phyloP scores from a whole-genome alignment of 1,140 invertebrate genomes.

The Steinernema feltiae region DNA sequence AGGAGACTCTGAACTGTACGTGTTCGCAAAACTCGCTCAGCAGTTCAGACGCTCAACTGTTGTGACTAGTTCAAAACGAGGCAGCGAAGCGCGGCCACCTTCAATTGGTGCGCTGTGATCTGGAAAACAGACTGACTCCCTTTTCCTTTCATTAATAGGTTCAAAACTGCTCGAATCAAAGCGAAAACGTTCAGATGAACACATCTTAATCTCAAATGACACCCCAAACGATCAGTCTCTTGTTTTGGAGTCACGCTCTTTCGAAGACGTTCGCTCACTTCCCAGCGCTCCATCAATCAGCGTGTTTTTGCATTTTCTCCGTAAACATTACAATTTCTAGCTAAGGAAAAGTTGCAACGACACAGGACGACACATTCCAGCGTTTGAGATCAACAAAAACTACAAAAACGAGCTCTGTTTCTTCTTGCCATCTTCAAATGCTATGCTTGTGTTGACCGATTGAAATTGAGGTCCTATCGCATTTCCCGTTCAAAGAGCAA shows the following conservation, averaged over 20 bases:
- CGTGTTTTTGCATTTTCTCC: not conserved
- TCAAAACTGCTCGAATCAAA: no score
- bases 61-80: not conserved
- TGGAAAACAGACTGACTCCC: not conserved
- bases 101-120: not conserved
- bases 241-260: not conserved
- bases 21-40: not conserved
- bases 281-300: not conserved
- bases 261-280: not conserved
- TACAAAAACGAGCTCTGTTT: no score
- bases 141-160: not conserved
- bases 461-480: no score
- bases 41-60: not conserved
- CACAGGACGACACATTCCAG: not conserved
- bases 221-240: not conserved
- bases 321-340: constrained; percentile 6
- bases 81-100: not conserved
- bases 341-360: not conserved
- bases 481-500: no score
- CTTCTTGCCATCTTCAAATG: no score
- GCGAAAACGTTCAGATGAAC: no score
- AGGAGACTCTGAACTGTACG: no score
- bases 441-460: no score
- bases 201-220: not conserved
- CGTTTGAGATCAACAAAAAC: not conserved